A percentile compares a stretch with the other conserved stretches of the same genome.
phyloP scores from a whole-genome alignment of 2,797 vertebrate genomes.

The Enteromius fasciolatus region DNA sequence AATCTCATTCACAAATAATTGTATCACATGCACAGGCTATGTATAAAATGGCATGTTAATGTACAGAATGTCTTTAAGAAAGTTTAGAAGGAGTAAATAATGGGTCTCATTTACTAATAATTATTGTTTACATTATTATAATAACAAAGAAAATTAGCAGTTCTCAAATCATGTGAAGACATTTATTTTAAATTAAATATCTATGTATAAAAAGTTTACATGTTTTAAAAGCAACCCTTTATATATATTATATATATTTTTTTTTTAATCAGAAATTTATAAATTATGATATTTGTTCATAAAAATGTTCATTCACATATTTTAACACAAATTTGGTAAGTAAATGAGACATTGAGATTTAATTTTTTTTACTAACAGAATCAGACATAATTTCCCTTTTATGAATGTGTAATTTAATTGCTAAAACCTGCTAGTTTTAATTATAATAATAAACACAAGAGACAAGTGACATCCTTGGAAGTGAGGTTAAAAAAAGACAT shows the following conservation, averaged over 20 bases:
- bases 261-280: too few relatives aligned
- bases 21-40: not conserved
- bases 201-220: not conserved
- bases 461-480: not conserved
- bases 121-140: not conserved
- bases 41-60: not conserved
- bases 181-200: not conserved
- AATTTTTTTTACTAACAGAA: not conserved
- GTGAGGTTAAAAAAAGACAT: not conserved
- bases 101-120: not conserved
- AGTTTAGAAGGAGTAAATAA: not conserved
- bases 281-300: too few relatives aligned
- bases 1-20: not conserved
- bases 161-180: not conserved
- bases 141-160: not conserved
- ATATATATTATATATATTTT: too few relatives aligned
- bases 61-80: not conserved
- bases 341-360: not conserved
- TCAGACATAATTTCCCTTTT: not conserved
- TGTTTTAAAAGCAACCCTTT: not conserved
- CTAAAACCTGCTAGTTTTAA: conserved; percentile 5
- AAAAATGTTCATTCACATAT: not conserved
- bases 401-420: not conserved
- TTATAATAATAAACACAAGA: not conserved
- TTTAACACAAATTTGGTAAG: not conserved